These are phyloP conservation scores for Zaprionus lachaisei DNA, from an alignment of 1,140 invertebrate genomes.

Conservation along the genomic window DNA sequence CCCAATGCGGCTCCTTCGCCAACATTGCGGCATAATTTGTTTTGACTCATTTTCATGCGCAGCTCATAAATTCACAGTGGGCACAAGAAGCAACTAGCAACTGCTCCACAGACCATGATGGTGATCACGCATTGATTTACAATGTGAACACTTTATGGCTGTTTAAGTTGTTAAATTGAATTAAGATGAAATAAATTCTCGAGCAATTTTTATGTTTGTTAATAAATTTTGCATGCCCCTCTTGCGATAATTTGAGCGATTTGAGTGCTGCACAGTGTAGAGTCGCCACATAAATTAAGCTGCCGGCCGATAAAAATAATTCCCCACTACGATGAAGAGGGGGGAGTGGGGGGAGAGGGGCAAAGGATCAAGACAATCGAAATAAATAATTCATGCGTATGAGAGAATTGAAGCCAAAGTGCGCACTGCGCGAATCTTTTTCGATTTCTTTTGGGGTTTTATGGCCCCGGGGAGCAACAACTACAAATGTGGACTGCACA, in stretches of 20 bases:
- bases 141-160: slow-evolving; percentile 84
- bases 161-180: slow-evolving; percentile 84
- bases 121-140: slow-evolving; percentile 75
- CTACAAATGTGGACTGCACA: slow-evolving; percentile 37
- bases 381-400: slow-evolving; percentile 82
- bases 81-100: slow-evolving; percentile 29
- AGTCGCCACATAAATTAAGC: slow-evolving; percentile 41
- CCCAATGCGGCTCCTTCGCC: not conserved
- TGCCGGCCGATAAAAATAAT: slow-evolving; percentile 57
- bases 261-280: not conserved
- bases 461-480: slow-evolving; percentile 75
- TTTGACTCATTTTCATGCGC: slow-evolving; percentile 82
- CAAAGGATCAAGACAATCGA: slow-evolving; percentile 58
- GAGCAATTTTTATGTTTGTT: slow-evolving; percentile 82
- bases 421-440: slow-evolving; percentile 20
- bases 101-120: slow-evolving; percentile 26
- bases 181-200: slow-evolving; percentile 84
- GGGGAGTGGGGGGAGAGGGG: no score
- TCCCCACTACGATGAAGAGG: slow-evolving; percentile 6
- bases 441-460: slow-evolving; percentile 55
- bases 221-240: slow-evolving; percentile 81
- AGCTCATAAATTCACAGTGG: slow-evolving; percentile 71
- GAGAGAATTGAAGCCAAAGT: slow-evolving; percentile 23
- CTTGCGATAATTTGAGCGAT: slow-evolving; percentile 78
- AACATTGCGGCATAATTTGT: slow-evolving; percentile 73